Evolutionary conservation across 2,888 invertebrate species (phyloP), one percentile per base, ranked within the genome.

Genomic region (Leucozona laternaria): DNA sequence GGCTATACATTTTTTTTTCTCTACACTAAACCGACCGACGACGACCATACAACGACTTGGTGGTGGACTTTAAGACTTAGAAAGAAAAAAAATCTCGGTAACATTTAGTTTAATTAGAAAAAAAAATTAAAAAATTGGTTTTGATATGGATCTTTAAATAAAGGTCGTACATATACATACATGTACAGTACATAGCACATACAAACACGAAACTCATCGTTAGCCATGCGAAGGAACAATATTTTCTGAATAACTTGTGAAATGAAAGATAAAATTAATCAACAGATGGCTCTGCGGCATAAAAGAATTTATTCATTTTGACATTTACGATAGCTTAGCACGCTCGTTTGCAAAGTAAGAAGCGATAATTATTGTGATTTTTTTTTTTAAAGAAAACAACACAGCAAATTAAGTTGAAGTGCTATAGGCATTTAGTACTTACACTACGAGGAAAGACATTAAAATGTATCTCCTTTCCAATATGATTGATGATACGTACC

Each of bases 41-140:
- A 64, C 43, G 28, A 22, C 20, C 31, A 31, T 31, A 3, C 8
- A 6, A n/a, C n/a, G 17, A 8, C 17, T 3, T 45, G 7, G 4
- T 28, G 11, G n/a, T 64, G 31, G 43, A 64, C 31, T 11, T 45
- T 17, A 25, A 43, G 25, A 25, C 5, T 57, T 17, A 15, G 8
- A 22, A 22, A 13, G 28, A 43, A 43, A 25, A 48, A 31, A 31
- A 57, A 58, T 78, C 72, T 60, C 53, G 45, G 28, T 43, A 76
- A 72, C 72, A 66, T 82, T 82, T 82, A 71, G 75, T 76, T 84
- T 79, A 79, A 79, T 79, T 79, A 76, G 58, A 75, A 73, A 70
- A 83, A 40, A 55, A 58, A 66, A 25, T 11, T 28, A 22, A 28
- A 55, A 64, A 71, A 64, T 72, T 62, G 17, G 37, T 25, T 28